phyloP scores from a whole-genome alignment of 2,113 vertebrate species.

The Psephotus haematonotus region DNA sequence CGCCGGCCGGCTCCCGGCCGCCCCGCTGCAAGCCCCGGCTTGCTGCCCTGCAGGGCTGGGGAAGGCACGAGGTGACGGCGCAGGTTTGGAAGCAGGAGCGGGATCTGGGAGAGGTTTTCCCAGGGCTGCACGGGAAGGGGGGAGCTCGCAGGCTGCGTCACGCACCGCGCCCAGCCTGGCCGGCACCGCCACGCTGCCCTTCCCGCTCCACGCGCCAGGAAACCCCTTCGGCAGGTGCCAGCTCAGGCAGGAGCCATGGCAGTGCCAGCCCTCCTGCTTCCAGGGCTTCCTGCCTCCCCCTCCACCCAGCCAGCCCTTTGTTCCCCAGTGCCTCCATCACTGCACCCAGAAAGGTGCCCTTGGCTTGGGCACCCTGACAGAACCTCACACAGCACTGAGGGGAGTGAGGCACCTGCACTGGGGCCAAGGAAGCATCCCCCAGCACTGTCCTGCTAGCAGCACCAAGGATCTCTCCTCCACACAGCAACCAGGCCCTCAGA shows the following conservation, averaged over 20 bases:
- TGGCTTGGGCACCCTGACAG: neutral
- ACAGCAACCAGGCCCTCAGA: neutral
- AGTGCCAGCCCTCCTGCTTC: neutral
- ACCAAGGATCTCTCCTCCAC: neutral
- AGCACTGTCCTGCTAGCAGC: neutral
- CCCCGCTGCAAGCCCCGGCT: neutral
- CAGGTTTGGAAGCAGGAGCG: neutral
- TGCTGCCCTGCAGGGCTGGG: neutral
- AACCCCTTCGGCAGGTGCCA: constrained; percentile 23
- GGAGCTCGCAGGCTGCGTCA: neutral
- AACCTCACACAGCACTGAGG: accelerated
- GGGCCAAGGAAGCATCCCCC: neutral
- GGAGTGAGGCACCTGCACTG: accelerated
- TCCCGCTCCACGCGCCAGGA: neutral
- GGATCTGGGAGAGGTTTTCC: constrained; percentile 11
- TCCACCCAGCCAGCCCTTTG: constrained; percentile 4
- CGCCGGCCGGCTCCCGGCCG: neutral
- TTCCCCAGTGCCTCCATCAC: neutral
- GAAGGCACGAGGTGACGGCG: accelerated
- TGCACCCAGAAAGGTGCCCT: neutral
- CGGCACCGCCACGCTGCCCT: neutral
- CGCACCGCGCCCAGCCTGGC: neutral
- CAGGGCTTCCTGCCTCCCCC: constrained; percentile 31
- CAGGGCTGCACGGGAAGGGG: neutral
- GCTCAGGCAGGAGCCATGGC: neutral